phyloP scores from a whole-genome alignment of 2,888 invertebrate genomes.

The Papilio gigon region DNA sequence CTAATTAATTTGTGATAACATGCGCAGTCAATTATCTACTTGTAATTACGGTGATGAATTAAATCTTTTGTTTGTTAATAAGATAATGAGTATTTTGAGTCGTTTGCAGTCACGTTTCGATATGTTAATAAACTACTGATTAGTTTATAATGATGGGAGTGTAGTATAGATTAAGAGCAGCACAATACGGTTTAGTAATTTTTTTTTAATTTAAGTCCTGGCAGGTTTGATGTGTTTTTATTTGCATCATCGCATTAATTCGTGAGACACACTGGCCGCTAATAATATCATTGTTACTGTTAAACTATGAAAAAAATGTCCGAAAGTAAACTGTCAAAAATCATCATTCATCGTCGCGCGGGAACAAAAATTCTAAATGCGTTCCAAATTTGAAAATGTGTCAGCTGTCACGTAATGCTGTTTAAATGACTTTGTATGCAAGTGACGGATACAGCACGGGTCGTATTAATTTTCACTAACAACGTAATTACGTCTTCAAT shows the following conservation, averaged over 20 bases:
- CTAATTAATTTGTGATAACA: constrained; percentile 38
- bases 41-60: constrained; percentile 19
- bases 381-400: constrained; percentile 39
- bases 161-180: too few species aligned
- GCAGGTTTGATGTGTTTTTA: background rate
- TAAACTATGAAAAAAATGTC: background rate
- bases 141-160: too few species aligned
- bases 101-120: background rate
- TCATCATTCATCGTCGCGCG: constrained; percentile 13
- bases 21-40: constrained; percentile 29
- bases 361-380: constrained; percentile 18
- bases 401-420: constrained; percentile 26
- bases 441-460: constrained; percentile 21
- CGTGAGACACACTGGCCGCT: background rate
- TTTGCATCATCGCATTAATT: background rate
- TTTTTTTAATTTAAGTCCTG: too few species aligned
- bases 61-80: background rate
- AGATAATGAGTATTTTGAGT: constrained; percentile 6
- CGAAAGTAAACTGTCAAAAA: constrained; percentile 16
- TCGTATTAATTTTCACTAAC: constrained; percentile 31
- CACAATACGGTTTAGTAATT: too few species aligned
- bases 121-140: too few species aligned
- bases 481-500: constrained; percentile 18
- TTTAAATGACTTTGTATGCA: constrained; percentile 23
- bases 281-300: background rate